A percentile compares a stretch with the other conserved stretches of the same genome.
phyloP scores from a whole-genome alignment of 1,140 invertebrate genomes.

The Neotoxoptera formosana region DNA sequence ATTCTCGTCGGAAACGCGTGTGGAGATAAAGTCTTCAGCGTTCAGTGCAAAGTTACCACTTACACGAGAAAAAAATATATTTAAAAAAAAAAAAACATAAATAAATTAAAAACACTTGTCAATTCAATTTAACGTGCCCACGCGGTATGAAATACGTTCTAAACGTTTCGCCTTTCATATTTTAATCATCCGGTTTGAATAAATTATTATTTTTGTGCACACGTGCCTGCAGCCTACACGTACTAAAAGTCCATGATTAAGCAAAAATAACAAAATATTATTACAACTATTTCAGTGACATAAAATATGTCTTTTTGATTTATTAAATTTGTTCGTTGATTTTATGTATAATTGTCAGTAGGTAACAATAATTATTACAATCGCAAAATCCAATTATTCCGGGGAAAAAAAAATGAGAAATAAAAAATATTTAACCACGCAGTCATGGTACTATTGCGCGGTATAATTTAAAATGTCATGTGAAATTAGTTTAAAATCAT shows the following conservation, averaged over 20 bases:
- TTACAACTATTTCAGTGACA: neutral
- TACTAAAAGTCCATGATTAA: neutral
- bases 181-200: neutral
- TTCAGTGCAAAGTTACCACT: neutral
- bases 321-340: neutral
- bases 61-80: neutral
- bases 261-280: neutral
- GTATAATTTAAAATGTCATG: neutral
- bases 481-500: neutral
- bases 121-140: neutral
- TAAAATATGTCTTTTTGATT: neutral
- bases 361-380: neutral
- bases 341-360: neutral
- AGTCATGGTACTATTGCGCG: neutral
- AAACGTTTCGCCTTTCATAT: neutral
- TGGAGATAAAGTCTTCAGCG: neutral
- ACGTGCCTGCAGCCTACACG: neutral
- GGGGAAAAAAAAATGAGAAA: neutral
- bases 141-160: neutral
- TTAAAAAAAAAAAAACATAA: neutral
- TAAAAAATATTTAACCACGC: neutral
- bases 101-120: neutral
- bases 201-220: conserved; percentile 2
- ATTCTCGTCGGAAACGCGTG: neutral
- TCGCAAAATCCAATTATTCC: neutral